Evolutionary conservation across 2,888 invertebrate species (phyloP).

Genomic region (Philopedon plagiatum): DNA sequence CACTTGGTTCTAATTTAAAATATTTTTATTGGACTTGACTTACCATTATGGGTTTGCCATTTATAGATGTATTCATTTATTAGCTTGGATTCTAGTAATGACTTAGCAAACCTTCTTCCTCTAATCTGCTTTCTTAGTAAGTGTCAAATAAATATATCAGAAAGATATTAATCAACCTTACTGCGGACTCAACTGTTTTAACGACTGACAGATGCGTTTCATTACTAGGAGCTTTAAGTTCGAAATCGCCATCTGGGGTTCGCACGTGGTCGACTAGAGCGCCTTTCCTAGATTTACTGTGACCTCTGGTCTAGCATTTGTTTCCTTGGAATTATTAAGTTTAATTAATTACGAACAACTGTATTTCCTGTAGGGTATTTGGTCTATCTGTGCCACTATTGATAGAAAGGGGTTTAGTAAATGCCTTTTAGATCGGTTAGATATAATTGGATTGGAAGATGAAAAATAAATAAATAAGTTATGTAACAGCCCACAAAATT

Average conservation of each 20-base stretch:
- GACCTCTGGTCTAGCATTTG: constrained; percentile 32
- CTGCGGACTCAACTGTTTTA: constrained; percentile 38
- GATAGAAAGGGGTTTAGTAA: neutral
- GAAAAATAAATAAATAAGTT: no score
- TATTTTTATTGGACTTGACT: no score
- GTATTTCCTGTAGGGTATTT: constrained; percentile 18
- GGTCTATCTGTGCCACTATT: neutral
- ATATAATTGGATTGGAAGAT: no score
- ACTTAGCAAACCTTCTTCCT: neutral
- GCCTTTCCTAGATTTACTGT: constrained; percentile 33
- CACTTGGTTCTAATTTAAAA: no score
- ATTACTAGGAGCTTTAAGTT: constrained; percentile 34
- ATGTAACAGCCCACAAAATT: no score
- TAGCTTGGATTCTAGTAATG: no score
- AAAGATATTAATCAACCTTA: constrained; percentile 39
- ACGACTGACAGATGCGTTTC: constrained; percentile 46
- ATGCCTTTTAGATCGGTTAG: no score
- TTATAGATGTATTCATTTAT: no score
- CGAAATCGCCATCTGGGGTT: constrained; percentile 45
- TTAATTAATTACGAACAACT: constrained; percentile 36
- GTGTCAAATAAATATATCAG: constrained; percentile 28
- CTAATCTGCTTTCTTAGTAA: neutral
- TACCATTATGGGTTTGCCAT: no score
- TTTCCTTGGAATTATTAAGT: constrained; percentile 33
- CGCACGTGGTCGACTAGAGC: constrained; percentile 37